These are phyloP conservation scores for Drosophila hydei DNA, from an alignment of 1,140 invertebrate genomes.

Conservation along the genomic window DNA sequence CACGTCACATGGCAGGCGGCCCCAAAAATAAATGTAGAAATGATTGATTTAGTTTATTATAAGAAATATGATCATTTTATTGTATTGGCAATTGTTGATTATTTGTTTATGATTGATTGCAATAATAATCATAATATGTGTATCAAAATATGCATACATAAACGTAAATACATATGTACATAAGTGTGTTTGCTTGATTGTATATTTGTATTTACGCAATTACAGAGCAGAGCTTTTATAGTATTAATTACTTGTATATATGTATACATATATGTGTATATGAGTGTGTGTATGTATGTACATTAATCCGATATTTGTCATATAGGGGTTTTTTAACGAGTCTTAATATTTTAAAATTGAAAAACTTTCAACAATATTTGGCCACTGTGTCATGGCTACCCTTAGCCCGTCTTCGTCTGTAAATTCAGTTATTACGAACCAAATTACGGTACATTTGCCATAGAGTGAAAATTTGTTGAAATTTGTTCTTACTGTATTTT, in stretches of 20 bases:
- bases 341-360: background rate
- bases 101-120: slow-evolving; percentile 14
- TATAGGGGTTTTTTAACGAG: no score
- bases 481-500: background rate
- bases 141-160: background rate
- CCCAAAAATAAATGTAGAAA: slow-evolving; percentile 19
- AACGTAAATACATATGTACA: background rate
- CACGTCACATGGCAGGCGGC: slow-evolving; percentile 19
- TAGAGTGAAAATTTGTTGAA: background rate
- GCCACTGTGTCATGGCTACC: background rate
- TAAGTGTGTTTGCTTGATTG: background rate
- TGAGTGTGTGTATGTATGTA: no score
- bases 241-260: no score
- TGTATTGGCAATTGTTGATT: slow-evolving; percentile 36
- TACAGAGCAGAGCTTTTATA: no score
- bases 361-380: background rate
- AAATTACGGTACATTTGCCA: background rate
- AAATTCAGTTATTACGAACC: background rate
- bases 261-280: no score
- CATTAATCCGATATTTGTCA: no score
- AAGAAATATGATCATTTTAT: slow-evolving; percentile 22
- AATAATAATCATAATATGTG: background rate
- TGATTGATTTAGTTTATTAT: slow-evolving; percentile 44
- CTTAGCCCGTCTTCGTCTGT: background rate
- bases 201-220: no score